Base-by-base conservation (phyloP, 1,140 invertebrate genomes). In the Papilio polytes region DNA sequence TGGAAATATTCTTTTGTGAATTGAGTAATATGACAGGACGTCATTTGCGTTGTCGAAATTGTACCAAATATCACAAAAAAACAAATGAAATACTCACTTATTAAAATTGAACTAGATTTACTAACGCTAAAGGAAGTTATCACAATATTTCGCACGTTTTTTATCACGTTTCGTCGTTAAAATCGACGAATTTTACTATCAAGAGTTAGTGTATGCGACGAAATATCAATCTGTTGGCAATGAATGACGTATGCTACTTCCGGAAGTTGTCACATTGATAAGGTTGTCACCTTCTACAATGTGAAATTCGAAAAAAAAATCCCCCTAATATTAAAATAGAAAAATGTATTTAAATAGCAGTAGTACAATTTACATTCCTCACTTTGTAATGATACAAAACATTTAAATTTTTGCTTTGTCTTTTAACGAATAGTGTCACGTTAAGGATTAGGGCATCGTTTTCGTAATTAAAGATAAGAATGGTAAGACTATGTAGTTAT, bases 221-320 rank as follows among this genome's bases (percentile, higher is more conserved):
- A 90, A 91, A 88, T 88, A 90, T 89, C 87, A 91, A 92, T 92
- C 89, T 94, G 93, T 93, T 94, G 93, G 92, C 93, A 94, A 91
- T 94, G 93, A 94, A 91, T 94, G 93, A 94, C 93, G 92, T 94
- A 91, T 86, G 87, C 89, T 88, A 91, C 87, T 92, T 92, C 91
- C 91, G 92, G 91, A 88, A 85, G 85, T 87, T 87, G 86, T 90
- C 85, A 86, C 73, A 48, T 44, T 81, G 41, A 41, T 26, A 78
- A 15, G 77, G 78, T 85, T 59, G 36, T 51, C 80, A 86, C 10
- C 74, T 48, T 48, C 44, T 15, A 26, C 22, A 76, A 73, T 44
- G 1, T 73, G 44, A 46, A 73, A 73, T 73, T 73, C n/a, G n/a
- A 18, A 73, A 73, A 41, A 70, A 18, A 15, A 44, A 20, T 0